Evolutionary conservation across 2,797 vertebrate genomes (phyloP), one percentile per base, ranked within the genome.

Genomic region (Alcedo atthis): DNA sequence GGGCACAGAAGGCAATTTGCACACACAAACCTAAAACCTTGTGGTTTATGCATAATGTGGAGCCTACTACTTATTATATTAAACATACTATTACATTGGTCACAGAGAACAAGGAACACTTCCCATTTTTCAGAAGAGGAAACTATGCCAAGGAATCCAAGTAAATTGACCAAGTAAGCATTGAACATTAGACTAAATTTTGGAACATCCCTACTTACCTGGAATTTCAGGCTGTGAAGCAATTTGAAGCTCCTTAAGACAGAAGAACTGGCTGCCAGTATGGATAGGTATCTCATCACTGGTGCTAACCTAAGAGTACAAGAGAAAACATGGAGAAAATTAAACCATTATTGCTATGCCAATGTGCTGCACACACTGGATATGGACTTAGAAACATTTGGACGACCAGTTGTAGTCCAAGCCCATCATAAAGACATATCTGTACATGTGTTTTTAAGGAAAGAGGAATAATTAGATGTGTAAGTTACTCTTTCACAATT

Each of bases 211-310:
- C 43, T 78, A 28, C 85, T 76, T 85, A 85, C 55, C 49, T 42
- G 43, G 58, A 82, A 75, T 93, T 92, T 91, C 69, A 87, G 89
- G 35, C 62, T 91, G 51, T 73, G 45, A 79, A 73, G 48, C 82
- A 80, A 92, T 85, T 80, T 57, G 84, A 87, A 85, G 19, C 30
- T 82, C 58, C 85, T 69, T 89, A 63, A 69, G 53, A 66, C 43
- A 37, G 32, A 90, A 82, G 15, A 64, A 35, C 42, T 46, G 28
- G 35, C 42, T 88, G 59, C 57, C 75, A 86, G 71, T 73, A 70
- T 74, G 71, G n/a, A 32, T 89, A 74, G 42, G 40, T 45, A 67
- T 85, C 71, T 86, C 48, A 78, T 85, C 20, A 64, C 28, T 1
- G 1, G 18, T 53, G 59, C 40, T 92, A 84, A 69, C 69, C 53